phyloP scores from a whole-genome alignment of 2,113 vertebrate species.

The Martes martes region DNA sequence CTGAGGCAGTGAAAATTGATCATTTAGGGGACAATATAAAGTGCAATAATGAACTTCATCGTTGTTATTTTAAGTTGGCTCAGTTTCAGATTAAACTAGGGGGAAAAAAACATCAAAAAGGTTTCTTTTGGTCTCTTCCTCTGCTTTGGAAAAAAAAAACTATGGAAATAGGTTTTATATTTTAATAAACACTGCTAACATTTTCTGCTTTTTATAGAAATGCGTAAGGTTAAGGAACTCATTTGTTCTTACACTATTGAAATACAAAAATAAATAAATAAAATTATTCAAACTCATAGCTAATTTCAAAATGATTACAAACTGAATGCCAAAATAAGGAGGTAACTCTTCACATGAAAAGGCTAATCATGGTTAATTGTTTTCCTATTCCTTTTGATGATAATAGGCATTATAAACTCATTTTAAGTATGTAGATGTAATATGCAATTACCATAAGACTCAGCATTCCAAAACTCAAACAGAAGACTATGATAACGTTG shows the following conservation, averaged over 20 bases:
- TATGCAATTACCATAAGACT: conserved; percentile 62
- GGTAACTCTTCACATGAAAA: conserved; percentile 75
- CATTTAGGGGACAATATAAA: conserved; percentile 12
- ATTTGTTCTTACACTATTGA: conserved; percentile 67
- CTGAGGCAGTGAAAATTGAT: conserved; percentile 24
- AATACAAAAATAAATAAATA: conserved; percentile 77
- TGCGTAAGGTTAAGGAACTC: conserved; percentile 63
- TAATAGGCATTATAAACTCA: conserved; percentile 60
- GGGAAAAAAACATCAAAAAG: not conserved
- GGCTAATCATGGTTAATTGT: conserved; percentile 79
- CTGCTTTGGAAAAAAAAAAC: not conserved
- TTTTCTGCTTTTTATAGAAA: conserved; percentile 71
- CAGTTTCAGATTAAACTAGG: not conserved
- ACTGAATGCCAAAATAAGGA: conserved; percentile 73
- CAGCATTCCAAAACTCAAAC: conserved; percentile 54
- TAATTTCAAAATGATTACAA: conserved; percentile 75
- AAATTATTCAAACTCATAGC: conserved; percentile 73
- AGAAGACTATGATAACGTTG: conserved; percentile 6
- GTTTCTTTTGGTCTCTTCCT: conserved; percentile 10
- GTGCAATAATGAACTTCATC: conserved; percentile 41
- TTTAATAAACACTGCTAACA: conserved; percentile 49
- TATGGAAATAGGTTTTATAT: conserved; percentile 11
- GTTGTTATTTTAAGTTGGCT: conserved; percentile 27
- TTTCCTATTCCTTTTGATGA: conserved; percentile 64
- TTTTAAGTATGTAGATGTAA: conserved; percentile 64